phyloP scores from a whole-genome alignment of 2,113 vertebrate genomes.

The Cryptomyrus ogoouensis region DNA sequence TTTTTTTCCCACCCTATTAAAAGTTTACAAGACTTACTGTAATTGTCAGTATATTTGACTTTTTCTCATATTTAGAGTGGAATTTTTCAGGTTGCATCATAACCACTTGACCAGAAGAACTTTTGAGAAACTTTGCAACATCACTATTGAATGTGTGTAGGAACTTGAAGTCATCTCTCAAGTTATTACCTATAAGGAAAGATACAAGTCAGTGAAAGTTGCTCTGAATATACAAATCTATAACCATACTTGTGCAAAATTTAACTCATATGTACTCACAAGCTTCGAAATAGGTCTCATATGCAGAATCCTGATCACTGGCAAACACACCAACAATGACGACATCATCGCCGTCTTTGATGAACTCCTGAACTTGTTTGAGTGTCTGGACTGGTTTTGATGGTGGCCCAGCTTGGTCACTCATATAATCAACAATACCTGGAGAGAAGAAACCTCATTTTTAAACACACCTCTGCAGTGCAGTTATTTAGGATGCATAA shows the following conservation, averaged over 20 bases:
- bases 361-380: constrained; percentile 86
- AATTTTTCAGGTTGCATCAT: constrained; percentile 87
- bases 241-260: not conserved
- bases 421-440: constrained; percentile 92
- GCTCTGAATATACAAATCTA: not conserved
- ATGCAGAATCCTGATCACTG: constrained; percentile 66
- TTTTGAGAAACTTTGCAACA: constrained; percentile 74
- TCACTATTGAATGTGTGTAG: constrained; percentile 81
- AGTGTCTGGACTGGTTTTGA: constrained; percentile 76
- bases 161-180: constrained; percentile 90
- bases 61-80: constrained; percentile 77
- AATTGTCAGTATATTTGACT: constrained; percentile 61
- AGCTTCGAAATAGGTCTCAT: constrained; percentile 80
- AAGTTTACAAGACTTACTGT: constrained; percentile 59
- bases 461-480: not conserved
- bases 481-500: not conserved
- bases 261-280: constrained; percentile 59
- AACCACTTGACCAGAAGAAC: constrained; percentile 68
- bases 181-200: constrained; percentile 66
- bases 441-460: not conserved
- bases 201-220: not conserved
- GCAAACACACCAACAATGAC: constrained; percentile 79
- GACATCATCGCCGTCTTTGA: constrained; percentile 84
- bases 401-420: constrained; percentile 85
- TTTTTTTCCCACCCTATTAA: not conserved